Base-by-base conservation (phyloP, 2,888 invertebrate genomes). In the Isoperla grammatica region DNA sequence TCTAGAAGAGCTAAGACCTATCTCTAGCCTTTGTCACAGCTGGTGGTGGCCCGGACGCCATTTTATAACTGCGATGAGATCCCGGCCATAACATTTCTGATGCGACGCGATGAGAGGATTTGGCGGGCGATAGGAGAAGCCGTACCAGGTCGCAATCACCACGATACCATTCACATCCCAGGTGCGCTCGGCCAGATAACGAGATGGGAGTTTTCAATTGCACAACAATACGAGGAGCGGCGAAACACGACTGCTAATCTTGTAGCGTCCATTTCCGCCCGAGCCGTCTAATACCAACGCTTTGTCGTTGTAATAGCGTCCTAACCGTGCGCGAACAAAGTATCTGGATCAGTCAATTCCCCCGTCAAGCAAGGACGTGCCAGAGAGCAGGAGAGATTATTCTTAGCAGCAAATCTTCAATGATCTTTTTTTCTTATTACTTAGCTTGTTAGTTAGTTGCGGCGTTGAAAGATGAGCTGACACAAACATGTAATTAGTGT, bases 1-100 rank as follows among this genome's bases (percentile, higher is more conserved):
- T 35, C 53, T 49, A 39, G 49, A 56, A 39, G 59, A 46, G 19
- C 57, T 42, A 57, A 49, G 46, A 53, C 59, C 59, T 43, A 54
- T 59, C 43, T 54, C 43, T 54, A 39, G 39, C 60, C 56, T 60
- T 60, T 60, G 60, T 60, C 60, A 56, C 60, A 60, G 49, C 56
- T 60, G 60, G 59, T 20, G 59, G 35, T 35, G 15, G 45, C 37
- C 19, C 13, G 49, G 29, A 49, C 49, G 49, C 48, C 40, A 57
- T 59, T 53, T 54, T 59, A 54, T 59, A 54, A 59, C 46, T 42
- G 20, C 55, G 59, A 60, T 56, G 56, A 50, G 60, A 23, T 56
- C 55, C 56, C 29, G 29, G 29, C 29, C 56, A 56, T 60, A 61
- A 59, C 56, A 61, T 61, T 56, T 56, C 58, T 54, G 61, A 57